Conservation (phyloP, 2,888 invertebrate species). For the Rhyacophila evoluta region DNA sequence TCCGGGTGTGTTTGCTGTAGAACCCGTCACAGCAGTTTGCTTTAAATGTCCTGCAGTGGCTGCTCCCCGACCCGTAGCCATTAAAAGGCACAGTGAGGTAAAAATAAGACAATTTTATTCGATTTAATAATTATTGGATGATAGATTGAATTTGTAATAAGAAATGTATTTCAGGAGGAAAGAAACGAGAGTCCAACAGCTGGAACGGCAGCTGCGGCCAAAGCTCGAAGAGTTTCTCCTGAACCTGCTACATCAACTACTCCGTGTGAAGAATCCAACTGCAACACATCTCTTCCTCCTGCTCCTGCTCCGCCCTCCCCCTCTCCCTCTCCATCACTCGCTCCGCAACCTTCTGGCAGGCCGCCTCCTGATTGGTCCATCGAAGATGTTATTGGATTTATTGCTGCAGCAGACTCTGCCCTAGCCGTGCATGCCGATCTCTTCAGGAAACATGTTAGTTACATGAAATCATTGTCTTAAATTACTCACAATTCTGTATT, state of each 20-base stretch:
- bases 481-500: too few relatives aligned
- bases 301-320: conserved; percentile 40
- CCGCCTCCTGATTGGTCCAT: conserved; percentile 90
- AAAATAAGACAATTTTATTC: too few relatives aligned
- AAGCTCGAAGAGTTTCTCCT: conserved; percentile 65
- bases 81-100: conserved; percentile 62
- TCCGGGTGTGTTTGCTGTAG: conserved; percentile 70
- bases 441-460: conserved; percentile 91
- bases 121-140: too few relatives aligned
- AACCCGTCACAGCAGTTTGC: conserved; percentile 65
- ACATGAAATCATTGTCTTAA: too few relatives aligned
- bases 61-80: conserved; percentile 61
- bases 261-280: conserved; percentile 57
- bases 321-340: conserved; percentile 60
- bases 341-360: conserved; percentile 61
- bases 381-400: conserved; percentile 94
- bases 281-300: conserved; percentile 57
- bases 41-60: conserved; percentile 62
- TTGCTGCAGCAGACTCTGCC: conserved; percentile 86
- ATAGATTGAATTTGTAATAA: too few relatives aligned
- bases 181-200: conserved; percentile 50
- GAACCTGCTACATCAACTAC: conserved; percentile 81
- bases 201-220: conserved; percentile 56
- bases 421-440: conserved; percentile 90
- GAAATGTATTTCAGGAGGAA: conserved; percentile 40